Evolutionary conservation across 2,797 vertebrate genomes (phyloP), one percentile per base, ranked within the genome.

Genomic region (Margarornis squamiger): DNA sequence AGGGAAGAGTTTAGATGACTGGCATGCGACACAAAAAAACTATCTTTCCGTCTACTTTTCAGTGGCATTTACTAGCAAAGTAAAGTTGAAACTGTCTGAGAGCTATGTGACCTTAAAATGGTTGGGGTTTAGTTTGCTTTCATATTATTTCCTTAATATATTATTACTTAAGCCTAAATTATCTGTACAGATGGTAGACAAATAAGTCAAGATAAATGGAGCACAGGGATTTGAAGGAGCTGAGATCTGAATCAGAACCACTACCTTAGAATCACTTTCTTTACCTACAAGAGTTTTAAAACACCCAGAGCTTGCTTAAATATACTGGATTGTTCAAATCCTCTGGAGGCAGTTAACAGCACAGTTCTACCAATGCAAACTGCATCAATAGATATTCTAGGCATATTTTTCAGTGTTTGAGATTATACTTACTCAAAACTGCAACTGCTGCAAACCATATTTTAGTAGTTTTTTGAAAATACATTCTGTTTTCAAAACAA

Each of bases 401-500:
- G 36, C 23, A 51, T 1, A 6, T 45, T 88, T 80, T 66, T 86
- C 48, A 63, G 23, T 62, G 38, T 51, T 63, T 86, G 72, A 80
- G 41, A 77, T 72, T 30, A 77, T 46, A 38, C 24, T 75, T 88
- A 51, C 36, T 93, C 26, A 46, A 80, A 92, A 92, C 36, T 59
- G 19, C 20, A 87, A 49, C 43, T 78, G 32, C 41, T 80, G 45
- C 30, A 81, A 74, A 45, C 8, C 62, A 7, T 30, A 39, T 94
- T 74, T 88, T 68, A 36, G 45, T 36, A 45, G 22, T 2, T 16
- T 81, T 63, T 12, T 16, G 54, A 24, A 4, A 26, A 61, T 39
- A 39, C 36, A 15, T 77, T 81, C 86, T 95, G 45, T 75, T 95
- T 91, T 91, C 46, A 81, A 93, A 93, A 81, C 29, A 70, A 67